Conservation (phyloP, 2,113 vertebrate species). For the Vulpes ferrilata region DNA sequence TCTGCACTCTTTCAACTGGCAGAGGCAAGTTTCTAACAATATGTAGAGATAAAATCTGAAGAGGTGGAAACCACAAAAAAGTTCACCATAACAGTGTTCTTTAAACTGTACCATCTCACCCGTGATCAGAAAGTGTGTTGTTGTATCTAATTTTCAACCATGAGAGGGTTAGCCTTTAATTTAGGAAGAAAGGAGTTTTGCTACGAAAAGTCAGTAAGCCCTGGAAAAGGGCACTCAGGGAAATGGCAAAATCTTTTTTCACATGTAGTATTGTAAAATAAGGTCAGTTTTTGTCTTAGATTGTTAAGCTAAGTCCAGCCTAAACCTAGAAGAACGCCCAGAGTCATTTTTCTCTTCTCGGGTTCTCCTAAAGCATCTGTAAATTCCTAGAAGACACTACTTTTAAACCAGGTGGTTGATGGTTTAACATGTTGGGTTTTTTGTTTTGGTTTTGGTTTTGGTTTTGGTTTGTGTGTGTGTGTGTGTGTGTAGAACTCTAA, state of each 20-base stretch:
- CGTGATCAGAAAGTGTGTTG: background rate
- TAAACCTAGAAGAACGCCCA: background rate
- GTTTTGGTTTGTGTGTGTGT: background rate
- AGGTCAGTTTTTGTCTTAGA: background rate
- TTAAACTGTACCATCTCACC: background rate
- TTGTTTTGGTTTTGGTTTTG: background rate
- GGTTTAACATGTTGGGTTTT: background rate
- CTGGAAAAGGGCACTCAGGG: background rate
- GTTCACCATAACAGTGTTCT: background rate
- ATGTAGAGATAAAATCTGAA: conserved; percentile 43
- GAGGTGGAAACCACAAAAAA: background rate
- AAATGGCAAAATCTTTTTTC: conserved; percentile 26
- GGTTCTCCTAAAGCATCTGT: background rate
- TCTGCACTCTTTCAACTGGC: conserved; percentile 92
- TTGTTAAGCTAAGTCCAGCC: background rate
- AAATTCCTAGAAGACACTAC: background rate
- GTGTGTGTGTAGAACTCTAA: background rate
- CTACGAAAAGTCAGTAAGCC: conserved; percentile 34
- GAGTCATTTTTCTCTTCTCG: background rate
- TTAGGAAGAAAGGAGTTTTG: conserved; percentile 24
- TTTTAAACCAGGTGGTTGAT: conserved; percentile 27
- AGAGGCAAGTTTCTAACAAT: conserved; percentile 88
- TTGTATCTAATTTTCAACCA: conserved; percentile 27
- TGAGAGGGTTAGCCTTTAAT: conserved; percentile 46
- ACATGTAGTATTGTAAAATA: conserved; percentile 51